Base-by-base conservation (phyloP, 1,140 invertebrate species). In the Drosophila lacertosa region DNA sequence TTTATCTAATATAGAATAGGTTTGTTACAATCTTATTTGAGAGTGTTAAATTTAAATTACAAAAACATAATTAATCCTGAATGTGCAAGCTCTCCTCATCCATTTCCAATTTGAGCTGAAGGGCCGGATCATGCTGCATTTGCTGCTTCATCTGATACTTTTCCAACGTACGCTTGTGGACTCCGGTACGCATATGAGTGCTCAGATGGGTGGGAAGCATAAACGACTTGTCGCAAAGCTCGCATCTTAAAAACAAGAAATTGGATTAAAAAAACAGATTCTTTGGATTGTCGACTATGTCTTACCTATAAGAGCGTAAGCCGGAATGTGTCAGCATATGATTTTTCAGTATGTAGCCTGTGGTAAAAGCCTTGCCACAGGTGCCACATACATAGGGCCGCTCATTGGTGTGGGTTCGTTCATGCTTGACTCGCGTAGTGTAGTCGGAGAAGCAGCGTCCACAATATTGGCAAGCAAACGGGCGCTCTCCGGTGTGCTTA, bases 331-430 rank as follows among this genome's bases (percentile, higher is more conserved):
- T 86, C 0, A 89, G 58, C 79, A 89, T 81, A 33, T 89, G 84
- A 48, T 89, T 89, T 39, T 89, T 89, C 0, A 89, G 74, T 51
- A 89, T 84, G 50, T 89, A 84, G 18, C 81, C 92, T 69, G 93
- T 93, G 13, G 93, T 93, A 55, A 93, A 93, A 7, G 93, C 93
- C 77, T 93, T 93, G 10, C 93, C 93, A 62, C 93, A 93, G 54
- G 93, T 93, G 18, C 88, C 89, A 64, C 93, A 93, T 63, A 92
- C 93, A 66, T 93, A 93, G 3, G 93, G 93, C 6, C 93, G 81
- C 67, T 93, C 93, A 59, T 93, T 93, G 18, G 93, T 93, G 77
- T 93, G 93, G 44, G 93, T 93, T 9, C 93, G 76, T 39, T 89
- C 84, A 11, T 89, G 84, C 59, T 89, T 89, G 1, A 89, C 84